A percentile compares a stretch with the other conserved stretches of the same genome.
phyloP scores from a whole-genome alignment of 2,113 vertebrate genomes.

The Trochalopteron elliotii region DNA sequence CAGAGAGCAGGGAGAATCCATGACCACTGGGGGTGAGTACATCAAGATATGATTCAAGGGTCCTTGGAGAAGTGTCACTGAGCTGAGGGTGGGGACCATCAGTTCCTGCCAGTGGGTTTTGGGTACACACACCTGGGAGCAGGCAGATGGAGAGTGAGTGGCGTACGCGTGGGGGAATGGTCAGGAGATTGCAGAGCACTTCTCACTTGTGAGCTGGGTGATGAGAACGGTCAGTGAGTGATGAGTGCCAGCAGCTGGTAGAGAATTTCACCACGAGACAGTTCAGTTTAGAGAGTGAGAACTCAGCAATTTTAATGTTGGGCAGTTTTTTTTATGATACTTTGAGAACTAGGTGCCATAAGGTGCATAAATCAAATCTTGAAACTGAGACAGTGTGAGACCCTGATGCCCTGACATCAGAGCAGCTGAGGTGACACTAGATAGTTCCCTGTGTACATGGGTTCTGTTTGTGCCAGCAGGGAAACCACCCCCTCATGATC shows the following conservation, averaged over 20 bases:
- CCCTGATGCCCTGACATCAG: neutral
- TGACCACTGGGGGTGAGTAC: accelerated
- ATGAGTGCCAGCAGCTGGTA: constrained; percentile 32
- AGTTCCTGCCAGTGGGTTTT: neutral
- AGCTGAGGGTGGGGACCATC: neutral
- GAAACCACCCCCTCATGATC: neutral
- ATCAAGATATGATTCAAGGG: neutral
- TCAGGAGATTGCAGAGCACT: constrained; percentile 18
- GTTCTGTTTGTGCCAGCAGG: neutral
- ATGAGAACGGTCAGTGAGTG: neutral
- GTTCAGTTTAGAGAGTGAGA: neutral
- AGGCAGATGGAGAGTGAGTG: neutral
- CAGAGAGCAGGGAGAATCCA: neutral
- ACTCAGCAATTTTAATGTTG: constrained; percentile 37
- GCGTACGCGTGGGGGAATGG: neutral
- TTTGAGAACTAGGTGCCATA: constrained; percentile 24
- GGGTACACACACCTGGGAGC: neutral
- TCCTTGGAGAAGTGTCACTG: accelerated
- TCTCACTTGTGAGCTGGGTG: constrained; percentile 16
- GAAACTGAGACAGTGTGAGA: constrained; percentile 25
- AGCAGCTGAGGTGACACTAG: constrained; percentile 37
- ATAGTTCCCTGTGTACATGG: neutral
- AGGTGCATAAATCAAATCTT: constrained; percentile 44
- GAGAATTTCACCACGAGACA: neutral
- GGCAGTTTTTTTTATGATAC: neutral